Percentiles rank a stretch among this genome's conserved stretches.
These are phyloP conservation scores for Lamprologus sp. DNA, from an alignment of 2,113 vertebrate species.

Conservation along the genomic window DNA sequence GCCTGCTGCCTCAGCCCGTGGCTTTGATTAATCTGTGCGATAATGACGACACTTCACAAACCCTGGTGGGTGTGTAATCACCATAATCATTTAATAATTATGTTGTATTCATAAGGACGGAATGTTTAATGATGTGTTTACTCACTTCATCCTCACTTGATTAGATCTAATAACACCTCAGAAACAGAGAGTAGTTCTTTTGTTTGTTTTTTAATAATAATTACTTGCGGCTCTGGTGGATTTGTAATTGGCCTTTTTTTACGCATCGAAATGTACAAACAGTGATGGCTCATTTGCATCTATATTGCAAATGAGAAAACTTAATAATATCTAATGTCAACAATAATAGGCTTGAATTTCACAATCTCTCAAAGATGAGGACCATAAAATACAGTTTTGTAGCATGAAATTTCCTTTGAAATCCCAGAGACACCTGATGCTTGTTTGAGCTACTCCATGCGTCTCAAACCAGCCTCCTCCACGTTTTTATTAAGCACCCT, in stretches of 20 bases:
- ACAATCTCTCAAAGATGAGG: slow-evolving; percentile 14
- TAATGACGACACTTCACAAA: slow-evolving; percentile 38
- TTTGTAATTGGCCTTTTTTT: not conserved
- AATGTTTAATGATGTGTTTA: slow-evolving; percentile 50
- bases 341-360: slow-evolving; percentile 40
- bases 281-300: slow-evolving; percentile 33
- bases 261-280: not conserved
- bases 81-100: slow-evolving; percentile 62
- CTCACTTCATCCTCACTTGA: slow-evolving; percentile 39
- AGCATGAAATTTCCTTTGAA: slow-evolving; percentile 57
- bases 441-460: slow-evolving; percentile 49
- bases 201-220: not conserved
- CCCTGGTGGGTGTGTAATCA: slow-evolving; percentile 44
- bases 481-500: slow-evolving; percentile 43
- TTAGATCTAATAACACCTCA: slow-evolving; percentile 49
- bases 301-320: not conserved
- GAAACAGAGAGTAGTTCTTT: not conserved
- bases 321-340: slow-evolving; percentile 43
- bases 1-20: not conserved
- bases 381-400: slow-evolving; percentile 35
- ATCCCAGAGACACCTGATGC: slow-evolving; percentile 62
- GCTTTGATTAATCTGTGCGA: slow-evolving; percentile 35
- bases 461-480: slow-evolving; percentile 33
- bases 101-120: slow-evolving; percentile 39
- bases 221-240: slow-evolving; percentile 12